Conservation (phyloP, 1,140 invertebrate genomes). For the Macrobrachium rosenbergii region DNA sequence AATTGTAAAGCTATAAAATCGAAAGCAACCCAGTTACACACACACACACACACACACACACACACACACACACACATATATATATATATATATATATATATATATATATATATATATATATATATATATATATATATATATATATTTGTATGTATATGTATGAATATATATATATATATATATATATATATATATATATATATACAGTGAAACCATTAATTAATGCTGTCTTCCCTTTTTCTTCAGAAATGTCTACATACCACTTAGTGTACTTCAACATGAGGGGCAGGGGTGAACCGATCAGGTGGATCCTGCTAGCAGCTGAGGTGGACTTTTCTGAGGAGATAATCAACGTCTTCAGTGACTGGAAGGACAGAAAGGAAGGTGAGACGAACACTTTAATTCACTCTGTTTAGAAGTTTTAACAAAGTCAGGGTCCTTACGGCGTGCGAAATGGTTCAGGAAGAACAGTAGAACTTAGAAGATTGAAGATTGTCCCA, state of each 20-base stretch:
- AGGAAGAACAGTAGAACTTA: no score
- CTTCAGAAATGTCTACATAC: slow-evolving; percentile 34
- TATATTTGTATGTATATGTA: slow-evolving; percentile 1
- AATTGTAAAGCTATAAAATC: no score
- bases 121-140: slow-evolving; percentile 15
- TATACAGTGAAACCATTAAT: no score
- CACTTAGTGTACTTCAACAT: slow-evolving; percentile 27
- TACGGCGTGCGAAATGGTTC: no score
- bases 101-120: slow-evolving; percentile 21
- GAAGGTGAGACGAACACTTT: slow-evolving; percentile 1
- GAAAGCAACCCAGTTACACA: no score
- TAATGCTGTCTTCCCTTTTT: no score
- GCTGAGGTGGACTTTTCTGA: slow-evolving; percentile 1
- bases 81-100: slow-evolving; percentile 9
- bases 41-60: slow-evolving; percentile 1
- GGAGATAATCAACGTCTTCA: slow-evolving; percentile 28
- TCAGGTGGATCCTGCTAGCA: slow-evolving; percentile 41
- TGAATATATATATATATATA: slow-evolving; percentile 24
- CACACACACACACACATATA: not conserved
- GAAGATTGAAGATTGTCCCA: no score
- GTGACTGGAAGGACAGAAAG: slow-evolving; percentile 26
- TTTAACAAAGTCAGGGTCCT: no score
- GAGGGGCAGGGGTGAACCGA: slow-evolving; percentile 29
- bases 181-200: not conserved
- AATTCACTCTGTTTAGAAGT: no score